These are phyloP conservation scores for Panopea generosa DNA, from an alignment of 2,888 invertebrate species.

Conservation along the genomic window DNA sequence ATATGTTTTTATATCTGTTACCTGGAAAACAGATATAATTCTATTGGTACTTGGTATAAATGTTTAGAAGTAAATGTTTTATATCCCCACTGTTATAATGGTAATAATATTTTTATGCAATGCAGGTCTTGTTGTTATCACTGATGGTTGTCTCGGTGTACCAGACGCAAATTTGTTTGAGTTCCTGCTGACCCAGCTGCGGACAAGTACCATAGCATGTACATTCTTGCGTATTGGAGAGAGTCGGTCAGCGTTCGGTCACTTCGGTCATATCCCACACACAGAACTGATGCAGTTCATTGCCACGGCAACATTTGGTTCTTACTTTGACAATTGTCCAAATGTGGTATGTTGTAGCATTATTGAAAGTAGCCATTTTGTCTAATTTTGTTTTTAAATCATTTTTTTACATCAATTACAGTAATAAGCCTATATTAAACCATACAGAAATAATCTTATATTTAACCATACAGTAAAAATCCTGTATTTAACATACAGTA, in stretches of 20 bases:
- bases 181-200: conserved; percentile 90
- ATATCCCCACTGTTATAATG: too few relatives aligned
- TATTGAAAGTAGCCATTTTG: too few relatives aligned
- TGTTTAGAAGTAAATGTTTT: too few relatives aligned
- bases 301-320: conserved; percentile 91
- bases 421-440: neutral
- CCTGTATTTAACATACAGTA: too few relatives aligned
- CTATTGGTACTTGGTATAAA: too few relatives aligned
- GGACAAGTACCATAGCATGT: conserved; percentile 90
- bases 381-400: too few relatives aligned
- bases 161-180: conserved; percentile 91
- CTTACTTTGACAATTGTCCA: conserved; percentile 88
- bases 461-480: too few relatives aligned
- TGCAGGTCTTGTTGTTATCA: conserved; percentile 89
- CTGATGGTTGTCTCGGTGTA: conserved; percentile 91
- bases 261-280: conserved; percentile 90
- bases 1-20: too few relatives aligned
- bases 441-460: neutral
- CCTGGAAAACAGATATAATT: too few relatives aligned
- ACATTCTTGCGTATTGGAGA: conserved; percentile 91
- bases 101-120: conserved; percentile 1
- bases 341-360: conserved; percentile 83
- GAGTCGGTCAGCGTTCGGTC: conserved; percentile 87
- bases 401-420: too few relatives aligned
- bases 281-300: conserved; percentile 91